A percentile compares a stretch with the other conserved stretches of the same genome.
phyloP scores from a whole-genome alignment of 2,113 vertebrate species.

The Cyphomyrus plagiostoma region DNA sequence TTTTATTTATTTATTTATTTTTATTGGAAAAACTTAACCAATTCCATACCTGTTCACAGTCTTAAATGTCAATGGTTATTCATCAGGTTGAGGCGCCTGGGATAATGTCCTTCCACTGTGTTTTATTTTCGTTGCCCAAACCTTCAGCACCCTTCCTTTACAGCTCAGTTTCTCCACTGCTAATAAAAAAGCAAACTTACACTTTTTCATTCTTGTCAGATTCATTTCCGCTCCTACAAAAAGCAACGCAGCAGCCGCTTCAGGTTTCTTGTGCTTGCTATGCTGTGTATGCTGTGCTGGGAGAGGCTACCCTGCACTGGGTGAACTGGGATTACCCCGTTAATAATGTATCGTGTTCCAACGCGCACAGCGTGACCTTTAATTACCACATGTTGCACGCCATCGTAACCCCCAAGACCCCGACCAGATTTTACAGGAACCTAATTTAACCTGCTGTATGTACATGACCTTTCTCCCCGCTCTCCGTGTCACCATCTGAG shows the following conservation, averaged over 20 bases:
- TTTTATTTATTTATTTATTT: neutral
- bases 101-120: neutral
- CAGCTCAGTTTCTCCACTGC: neutral
- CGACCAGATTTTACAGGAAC: conserved; percentile 59
- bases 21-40: neutral
- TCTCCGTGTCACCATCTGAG: conserved; percentile 65
- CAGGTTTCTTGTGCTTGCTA: neutral
- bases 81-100: neutral
- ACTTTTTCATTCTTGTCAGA: neutral
- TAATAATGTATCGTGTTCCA: conserved; percentile 21
- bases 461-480: conserved; percentile 63
- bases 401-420: conserved; percentile 43
- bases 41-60: neutral
- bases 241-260: neutral
- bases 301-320: conserved; percentile 10
- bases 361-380: conserved; percentile 37
- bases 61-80: neutral
- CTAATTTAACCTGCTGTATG: conserved; percentile 70
- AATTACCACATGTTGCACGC: conserved; percentile 43
- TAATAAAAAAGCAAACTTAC: neutral
- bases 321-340: conserved; percentile 14
- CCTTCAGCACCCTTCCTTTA: neutral
- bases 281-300: neutral
- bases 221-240: neutral
- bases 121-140: neutral